These are phyloP conservation scores for Trachurus trachurus DNA, from an alignment of 2,797 vertebrate species.

Conservation along the genomic window DNA sequence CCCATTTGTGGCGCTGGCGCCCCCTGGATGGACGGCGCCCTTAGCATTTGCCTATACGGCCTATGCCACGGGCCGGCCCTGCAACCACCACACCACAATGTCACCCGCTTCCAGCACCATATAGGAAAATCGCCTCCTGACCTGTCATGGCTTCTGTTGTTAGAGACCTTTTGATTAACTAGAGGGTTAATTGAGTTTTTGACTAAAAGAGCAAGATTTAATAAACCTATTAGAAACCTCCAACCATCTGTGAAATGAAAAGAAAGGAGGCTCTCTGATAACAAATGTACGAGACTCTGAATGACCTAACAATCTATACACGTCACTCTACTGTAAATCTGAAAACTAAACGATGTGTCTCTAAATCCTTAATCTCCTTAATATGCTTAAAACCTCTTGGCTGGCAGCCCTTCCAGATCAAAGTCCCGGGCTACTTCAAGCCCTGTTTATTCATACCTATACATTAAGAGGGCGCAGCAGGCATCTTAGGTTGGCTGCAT, in stretches of 20 bases:
- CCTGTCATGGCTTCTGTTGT: not conserved
- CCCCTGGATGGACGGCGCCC: no score
- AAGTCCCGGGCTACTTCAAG: slow-evolving; percentile 36
- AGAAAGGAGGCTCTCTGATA: not conserved
- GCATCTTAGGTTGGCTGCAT: slow-evolving; percentile 48
- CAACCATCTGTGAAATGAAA: not conserved
- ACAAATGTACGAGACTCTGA: not conserved
- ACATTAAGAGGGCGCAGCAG: slow-evolving; percentile 31
- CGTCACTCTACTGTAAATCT: not conserved
- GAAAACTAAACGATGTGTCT: slow-evolving; percentile 2
- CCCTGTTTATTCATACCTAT: slow-evolving; percentile 50
- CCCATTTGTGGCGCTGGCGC: no score
- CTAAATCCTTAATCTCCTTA: slow-evolving; percentile 42
- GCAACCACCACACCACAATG: no score
- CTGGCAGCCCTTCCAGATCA: slow-evolving; percentile 39
- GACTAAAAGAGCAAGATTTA: slow-evolving; percentile 1
- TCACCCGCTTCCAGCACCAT: not conserved
- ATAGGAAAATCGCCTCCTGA: slow-evolving; percentile 1
- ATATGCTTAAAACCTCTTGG: slow-evolving; percentile 31
- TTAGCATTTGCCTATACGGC: no score
- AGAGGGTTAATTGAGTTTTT: slow-evolving; percentile 10
- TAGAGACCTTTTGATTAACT: not conserved
- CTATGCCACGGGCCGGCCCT: no score
- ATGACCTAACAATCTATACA: not conserved
- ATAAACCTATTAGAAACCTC: not conserved